Evolutionary conservation across 2,888 invertebrate species (phyloP), one percentile per base, ranked within the genome.

Genomic region (Zootermopsis nevadensis): DNA sequence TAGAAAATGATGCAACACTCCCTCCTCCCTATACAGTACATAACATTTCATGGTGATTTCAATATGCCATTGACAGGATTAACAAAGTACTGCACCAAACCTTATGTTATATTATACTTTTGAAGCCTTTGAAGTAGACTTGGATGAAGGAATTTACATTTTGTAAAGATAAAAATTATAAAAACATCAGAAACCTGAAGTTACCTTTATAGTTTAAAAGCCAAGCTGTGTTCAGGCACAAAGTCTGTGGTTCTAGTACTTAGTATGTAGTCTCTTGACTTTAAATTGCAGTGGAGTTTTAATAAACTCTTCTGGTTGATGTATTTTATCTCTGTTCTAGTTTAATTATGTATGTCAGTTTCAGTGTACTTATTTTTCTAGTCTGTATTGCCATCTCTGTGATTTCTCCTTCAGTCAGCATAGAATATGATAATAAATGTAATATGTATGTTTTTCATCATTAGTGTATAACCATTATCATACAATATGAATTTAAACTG

Each of bases 301-400:
- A 60, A 10, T 60, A n/a, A 48, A 6, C 22, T 55, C 60, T 60
- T 60, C 60, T 27, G n/a, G n/a, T 27, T 60, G 27, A 12, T 60
- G n/a, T 60, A 27, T 27, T n/a, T 48, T 6, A 42, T n/a, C 55
- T 19, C 27, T 27, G n/a, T 27, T 60, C 60, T 60, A 8, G 27
- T 60, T 19, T 27, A 60, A 27, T 60, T 60, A 2, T 27, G n/a
- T n/a, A 27, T 53, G 4, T 53, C 19, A 53, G 19, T 53, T 53
- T 53, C 53, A 53, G 4, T 27, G 74, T 74, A 74, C 74, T 74
- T 74, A 38, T 74, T 74, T 74, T 74, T 74, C 42, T 42, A 74
- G 74, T n/a, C n/a, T 74, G 74, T 74, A 19, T 74, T 38, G 7
- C 24, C 24, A n/a, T 31, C 24, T 74, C 74, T 74, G 74, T 74